Conservation (phyloP, 1,140 invertebrate species). For the Cylas formicarius region DNA sequence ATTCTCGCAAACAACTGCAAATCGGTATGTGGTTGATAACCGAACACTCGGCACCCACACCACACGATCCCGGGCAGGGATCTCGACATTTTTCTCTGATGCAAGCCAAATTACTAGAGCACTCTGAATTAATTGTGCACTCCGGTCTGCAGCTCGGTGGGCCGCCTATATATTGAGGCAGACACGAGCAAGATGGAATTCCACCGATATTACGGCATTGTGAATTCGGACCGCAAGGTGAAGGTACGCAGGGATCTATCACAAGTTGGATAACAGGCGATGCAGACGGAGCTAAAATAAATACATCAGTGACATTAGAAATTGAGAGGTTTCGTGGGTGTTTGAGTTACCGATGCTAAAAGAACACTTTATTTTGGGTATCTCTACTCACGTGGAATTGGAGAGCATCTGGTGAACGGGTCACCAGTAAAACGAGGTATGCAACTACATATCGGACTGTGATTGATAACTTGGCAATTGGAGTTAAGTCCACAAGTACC, state of each 20-base stretch:
- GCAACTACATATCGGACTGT: conserved; percentile 63
- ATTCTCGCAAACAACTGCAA: conserved; percentile 50
- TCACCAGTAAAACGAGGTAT: conserved; percentile 61
- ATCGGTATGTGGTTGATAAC: conserved; percentile 49
- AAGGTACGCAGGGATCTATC: conserved; percentile 58
- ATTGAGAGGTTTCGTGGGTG: conserved; percentile 43
- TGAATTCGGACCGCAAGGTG: conserved; percentile 61
- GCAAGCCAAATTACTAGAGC: conserved; percentile 58
- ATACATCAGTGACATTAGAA: background rate
- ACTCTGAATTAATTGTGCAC: conserved; percentile 63
- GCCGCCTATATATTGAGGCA: conserved; percentile 57
- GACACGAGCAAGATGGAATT: conserved; percentile 60
- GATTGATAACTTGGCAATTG: conserved; percentile 57
- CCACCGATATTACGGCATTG: conserved; percentile 53
- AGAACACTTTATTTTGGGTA: no score
- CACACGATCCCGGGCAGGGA: conserved; percentile 64
- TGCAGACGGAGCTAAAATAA: conserved; percentile 35
- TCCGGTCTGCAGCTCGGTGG: conserved; percentile 67
- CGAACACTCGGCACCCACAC: conserved; percentile 49
- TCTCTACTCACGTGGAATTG: conserved; percentile 46
- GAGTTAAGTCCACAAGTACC: conserved; percentile 67
- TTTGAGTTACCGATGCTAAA: no score
- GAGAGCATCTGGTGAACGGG: conserved; percentile 62
- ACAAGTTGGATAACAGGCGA: conserved; percentile 32
- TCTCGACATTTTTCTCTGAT: conserved; percentile 60